Evolutionary conservation across 2,797 vertebrate species (phyloP), one percentile per base, ranked within the genome.

Genomic region (Euthynnus affinis): DNA sequence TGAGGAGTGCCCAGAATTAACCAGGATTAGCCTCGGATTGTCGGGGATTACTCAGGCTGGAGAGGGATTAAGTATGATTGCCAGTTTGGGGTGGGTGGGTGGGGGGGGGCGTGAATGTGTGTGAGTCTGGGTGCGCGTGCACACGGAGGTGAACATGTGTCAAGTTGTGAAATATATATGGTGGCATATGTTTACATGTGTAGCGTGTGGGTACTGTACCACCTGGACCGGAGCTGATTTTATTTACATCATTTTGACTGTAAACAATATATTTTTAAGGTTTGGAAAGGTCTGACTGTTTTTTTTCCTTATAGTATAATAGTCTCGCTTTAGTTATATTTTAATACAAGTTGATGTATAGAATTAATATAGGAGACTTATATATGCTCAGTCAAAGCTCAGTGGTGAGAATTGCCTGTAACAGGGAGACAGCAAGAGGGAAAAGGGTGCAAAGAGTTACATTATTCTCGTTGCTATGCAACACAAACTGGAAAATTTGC

Each of bases 21-120:
- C 91, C 90, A 87, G 94, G 93, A 95, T 95, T 95, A 95, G 91
- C 89, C 78, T 79, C 25, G 91, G 91, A 95, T 93, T 93, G 93
- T 86, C 75, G 7, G 81, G 92, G 93, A 95, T 95, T 95, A 95
- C 93, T 89, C 90, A 83, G 89, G 87, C 91, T 94, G 91, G 93
- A 94, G 92, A 86, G 87, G 92, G 94, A 95, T 94, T 95, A 93
- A 74, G 85, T 78, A 82, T 92, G 93, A 94, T 92, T 95, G 94
- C 93, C 93, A 95, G 93, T 91, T 94, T 93, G 76, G 78, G 74
- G 87, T 68, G 80, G 84, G 57, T 59, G 51, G 59, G 51, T 18
- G 62, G 27, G 1, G 20, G 59, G 51, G n/a, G 62, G 27, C 1
- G 20, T 8, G 70, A 15, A 18, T 25, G 59, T 71, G 72, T 60